Percentiles rank a stretch among this genome's conserved stretches.
These are phyloP conservation scores for Rhorus exstirpatorius DNA, from an alignment of 2,888 invertebrate genomes.

Conservation along the genomic window DNA sequence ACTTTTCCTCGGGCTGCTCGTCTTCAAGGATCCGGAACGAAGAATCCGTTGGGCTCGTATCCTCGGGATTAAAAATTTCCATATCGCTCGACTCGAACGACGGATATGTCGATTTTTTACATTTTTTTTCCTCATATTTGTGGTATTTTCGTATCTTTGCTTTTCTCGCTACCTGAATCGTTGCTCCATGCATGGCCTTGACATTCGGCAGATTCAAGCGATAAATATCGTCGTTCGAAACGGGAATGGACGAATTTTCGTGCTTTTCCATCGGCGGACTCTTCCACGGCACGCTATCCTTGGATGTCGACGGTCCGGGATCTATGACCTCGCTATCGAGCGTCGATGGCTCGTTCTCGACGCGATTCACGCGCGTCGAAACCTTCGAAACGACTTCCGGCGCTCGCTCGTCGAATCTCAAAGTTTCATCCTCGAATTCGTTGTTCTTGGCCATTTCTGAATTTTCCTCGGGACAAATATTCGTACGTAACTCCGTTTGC, in stretches of 20 bases:
- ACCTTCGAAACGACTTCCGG: slow-evolving; percentile 1
- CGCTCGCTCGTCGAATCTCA: not conserved
- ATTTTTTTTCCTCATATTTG: slow-evolving; percentile 31
- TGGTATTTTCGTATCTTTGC: slow-evolving; percentile 58
- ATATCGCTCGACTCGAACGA: not conserved
- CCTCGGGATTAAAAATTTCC: slow-evolving; percentile 13
- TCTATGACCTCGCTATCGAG: slow-evolving; percentile 59
- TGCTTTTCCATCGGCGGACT: slow-evolving; percentile 30
- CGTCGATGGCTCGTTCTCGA: too few species aligned
- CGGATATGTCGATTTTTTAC: slow-evolving; percentile 4
- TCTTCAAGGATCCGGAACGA: slow-evolving; percentile 27
- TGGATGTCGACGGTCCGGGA: slow-evolving; percentile 77
- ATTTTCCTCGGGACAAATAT: not conserved
- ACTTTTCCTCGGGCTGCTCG: slow-evolving; percentile 49
- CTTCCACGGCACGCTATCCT: slow-evolving; percentile 71
- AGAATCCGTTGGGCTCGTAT: slow-evolving; percentile 56
- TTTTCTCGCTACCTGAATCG: slow-evolving; percentile 58
- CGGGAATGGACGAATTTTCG: not conserved
- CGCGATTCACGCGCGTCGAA: slow-evolving; percentile 27
- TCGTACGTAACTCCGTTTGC: not conserved
- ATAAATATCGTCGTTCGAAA: slow-evolving; percentile 24
- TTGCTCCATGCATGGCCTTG: slow-evolving; percentile 37
- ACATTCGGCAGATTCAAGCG: slow-evolving; percentile 22
- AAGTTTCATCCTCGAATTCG: not conserved
- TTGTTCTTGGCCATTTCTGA: not conserved